Conservation (phyloP, 2,113 vertebrate genomes). For the Tragelaphus buxtoni region DNA sequence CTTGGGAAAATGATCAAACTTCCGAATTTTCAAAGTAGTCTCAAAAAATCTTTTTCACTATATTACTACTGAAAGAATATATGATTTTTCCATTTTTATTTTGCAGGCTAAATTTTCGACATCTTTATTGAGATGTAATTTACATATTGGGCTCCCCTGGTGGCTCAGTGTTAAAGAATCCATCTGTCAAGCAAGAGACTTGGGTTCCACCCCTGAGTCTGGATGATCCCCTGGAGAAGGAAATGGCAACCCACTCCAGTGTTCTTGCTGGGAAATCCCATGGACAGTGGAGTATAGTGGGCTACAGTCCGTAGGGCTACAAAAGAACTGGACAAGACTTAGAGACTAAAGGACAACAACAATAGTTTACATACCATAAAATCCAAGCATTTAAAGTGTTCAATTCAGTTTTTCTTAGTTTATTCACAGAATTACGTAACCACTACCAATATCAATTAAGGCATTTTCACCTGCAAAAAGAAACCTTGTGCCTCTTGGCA, state of each 20-base stretch:
- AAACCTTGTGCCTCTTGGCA: neutral
- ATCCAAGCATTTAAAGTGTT: neutral
- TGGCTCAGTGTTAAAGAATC: neutral
- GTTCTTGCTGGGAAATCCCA: neutral
- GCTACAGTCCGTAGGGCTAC: neutral
- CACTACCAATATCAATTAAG: neutral
- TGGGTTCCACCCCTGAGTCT: neutral
- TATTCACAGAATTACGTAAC: neutral
- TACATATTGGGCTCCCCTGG: neutral
- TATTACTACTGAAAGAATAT: neutral
- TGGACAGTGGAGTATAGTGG: neutral
- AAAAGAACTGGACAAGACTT: neutral
- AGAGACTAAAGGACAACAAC: neutral
- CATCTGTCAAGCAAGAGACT: neutral
- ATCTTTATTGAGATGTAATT: neutral
- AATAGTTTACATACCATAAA: neutral
- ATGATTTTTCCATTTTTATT: neutral
- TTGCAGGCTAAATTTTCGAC: neutral
- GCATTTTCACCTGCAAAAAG: neutral
- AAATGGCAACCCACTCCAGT: neutral
- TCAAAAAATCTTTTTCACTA: neutral
- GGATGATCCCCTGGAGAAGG: neutral
- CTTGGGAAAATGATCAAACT: neutral
- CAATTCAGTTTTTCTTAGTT: neutral
- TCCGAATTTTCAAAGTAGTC: neutral